Conservation (phyloP, 2,797 vertebrate genomes). For the Betta splendens region DNA sequence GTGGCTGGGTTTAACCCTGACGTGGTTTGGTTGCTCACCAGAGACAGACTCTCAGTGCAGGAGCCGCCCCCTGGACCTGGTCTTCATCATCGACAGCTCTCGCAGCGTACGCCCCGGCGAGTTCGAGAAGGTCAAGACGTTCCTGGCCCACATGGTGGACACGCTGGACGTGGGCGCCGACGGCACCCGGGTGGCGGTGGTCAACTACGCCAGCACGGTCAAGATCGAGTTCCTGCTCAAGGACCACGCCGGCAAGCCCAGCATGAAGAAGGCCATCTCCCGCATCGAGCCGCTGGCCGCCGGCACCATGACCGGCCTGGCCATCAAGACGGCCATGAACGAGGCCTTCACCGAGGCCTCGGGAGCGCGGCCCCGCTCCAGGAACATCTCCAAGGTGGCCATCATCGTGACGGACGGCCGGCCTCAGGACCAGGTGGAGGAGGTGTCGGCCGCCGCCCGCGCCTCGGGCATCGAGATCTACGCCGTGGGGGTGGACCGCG, state of each 20-base stretch:
- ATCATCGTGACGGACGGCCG: constrained; percentile 94
- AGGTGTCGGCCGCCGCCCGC: constrained; percentile 77
- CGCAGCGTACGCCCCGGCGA: constrained; percentile 94
- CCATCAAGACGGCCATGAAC: constrained; percentile 92
- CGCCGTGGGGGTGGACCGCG: constrained; percentile 89
- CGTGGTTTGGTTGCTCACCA: constrained; percentile 75
- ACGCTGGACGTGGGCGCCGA: constrained; percentile 89
- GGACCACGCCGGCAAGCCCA: constrained; percentile 83
- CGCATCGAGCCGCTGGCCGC: constrained; percentile 91
- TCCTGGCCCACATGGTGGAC: constrained; percentile 93
- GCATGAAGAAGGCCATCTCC: constrained; percentile 90
- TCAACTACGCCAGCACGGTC: constrained; percentile 95
- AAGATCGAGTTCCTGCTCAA: constrained; percentile 94
- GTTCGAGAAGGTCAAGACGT: constrained; percentile 96
- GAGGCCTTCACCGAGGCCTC: constrained; percentile 92
- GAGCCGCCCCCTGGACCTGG: constrained; percentile 89
- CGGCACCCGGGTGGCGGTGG: constrained; percentile 89
- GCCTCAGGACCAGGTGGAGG: constrained; percentile 90
- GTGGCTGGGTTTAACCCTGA: constrained; percentile 41
- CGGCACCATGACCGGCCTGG: constrained; percentile 95
- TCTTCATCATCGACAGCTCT: constrained; percentile 96
- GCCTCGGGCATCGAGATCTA: constrained; percentile 83
- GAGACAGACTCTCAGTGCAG: constrained; percentile 83
- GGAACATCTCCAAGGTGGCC: constrained; percentile 89
- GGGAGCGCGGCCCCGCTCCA: constrained; percentile 87